A percentile compares a stretch with the other conserved stretches of the same genome.
Conservation (phyloP, 2,797 vertebrate genomes). For the Denticeps clupeoides region DNA sequence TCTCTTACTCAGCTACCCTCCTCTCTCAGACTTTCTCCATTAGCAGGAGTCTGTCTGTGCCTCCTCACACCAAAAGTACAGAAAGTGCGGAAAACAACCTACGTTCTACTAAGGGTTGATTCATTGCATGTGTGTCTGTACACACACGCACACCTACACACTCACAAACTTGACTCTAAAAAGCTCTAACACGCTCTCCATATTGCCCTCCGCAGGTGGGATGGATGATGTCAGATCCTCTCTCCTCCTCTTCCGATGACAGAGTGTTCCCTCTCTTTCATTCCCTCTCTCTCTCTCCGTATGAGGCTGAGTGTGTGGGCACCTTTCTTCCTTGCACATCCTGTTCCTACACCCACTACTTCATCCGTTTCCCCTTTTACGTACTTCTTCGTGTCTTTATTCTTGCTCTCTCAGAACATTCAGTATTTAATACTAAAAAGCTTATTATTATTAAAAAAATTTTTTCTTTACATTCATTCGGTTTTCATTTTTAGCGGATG, state of each 20-base stretch:
- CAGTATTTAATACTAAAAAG: too few relatives aligned
- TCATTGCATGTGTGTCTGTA: neutral
- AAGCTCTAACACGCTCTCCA: neutral
- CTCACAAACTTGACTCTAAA: constrained; percentile 5
- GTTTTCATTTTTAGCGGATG: too few relatives aligned
- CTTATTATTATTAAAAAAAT: too few relatives aligned
- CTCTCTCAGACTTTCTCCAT: neutral
- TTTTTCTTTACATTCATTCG: too few relatives aligned
- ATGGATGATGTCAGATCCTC: constrained; percentile 56
- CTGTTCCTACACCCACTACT: neutral
- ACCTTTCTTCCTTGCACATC: neutral
- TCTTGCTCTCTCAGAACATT: too few relatives aligned
- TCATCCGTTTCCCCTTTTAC: neutral
- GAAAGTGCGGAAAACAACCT: too few relatives aligned
- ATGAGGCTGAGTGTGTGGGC: constrained; percentile 5
- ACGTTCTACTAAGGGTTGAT: too few relatives aligned
- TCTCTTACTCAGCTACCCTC: neutral
- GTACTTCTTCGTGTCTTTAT: too few relatives aligned
- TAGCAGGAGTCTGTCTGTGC: neutral
- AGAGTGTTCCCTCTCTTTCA: constrained; percentile 31
- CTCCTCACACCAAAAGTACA: constrained; percentile 16
- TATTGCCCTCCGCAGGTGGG: constrained; percentile 34
- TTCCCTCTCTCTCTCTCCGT: constrained; percentile 34
- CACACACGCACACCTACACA: constrained; percentile 5
- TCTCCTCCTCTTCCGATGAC: constrained; percentile 36